A percentile compares a stretch with the other conserved stretches of the same genome.
Conservation (phyloP, 2,888 invertebrate species). For the Melipona beecheii region DNA sequence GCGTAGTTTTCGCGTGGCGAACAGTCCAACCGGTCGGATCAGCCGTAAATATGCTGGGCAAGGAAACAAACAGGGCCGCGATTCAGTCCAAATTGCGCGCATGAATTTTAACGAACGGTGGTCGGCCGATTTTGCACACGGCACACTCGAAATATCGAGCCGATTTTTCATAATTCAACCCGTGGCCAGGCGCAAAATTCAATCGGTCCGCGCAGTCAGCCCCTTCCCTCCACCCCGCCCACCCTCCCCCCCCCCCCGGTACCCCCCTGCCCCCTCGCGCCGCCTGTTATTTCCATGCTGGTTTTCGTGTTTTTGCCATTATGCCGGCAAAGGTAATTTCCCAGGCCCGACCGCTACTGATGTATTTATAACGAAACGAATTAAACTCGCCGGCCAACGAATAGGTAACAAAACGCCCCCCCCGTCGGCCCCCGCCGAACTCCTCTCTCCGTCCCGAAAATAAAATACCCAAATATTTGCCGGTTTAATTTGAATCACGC, state of each 20-base stretch:
- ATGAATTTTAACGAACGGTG: constrained; percentile 61
- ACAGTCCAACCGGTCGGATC: constrained; percentile 31
- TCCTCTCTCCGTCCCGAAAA: constrained; percentile 50
- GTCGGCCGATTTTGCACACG: constrained; percentile 38
- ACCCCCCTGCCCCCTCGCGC: neutral
- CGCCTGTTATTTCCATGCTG: constrained; percentile 45
- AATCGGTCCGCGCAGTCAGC: constrained; percentile 27
- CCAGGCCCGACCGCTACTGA: constrained; percentile 54
- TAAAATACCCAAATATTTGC: constrained; percentile 74
- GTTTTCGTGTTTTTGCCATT: constrained; percentile 61
- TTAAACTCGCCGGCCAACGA: constrained; percentile 69
- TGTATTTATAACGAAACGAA: constrained; percentile 72
- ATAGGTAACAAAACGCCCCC: constrained; percentile 69
- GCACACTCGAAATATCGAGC: constrained; percentile 50
- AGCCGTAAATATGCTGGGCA: constrained; percentile 52
- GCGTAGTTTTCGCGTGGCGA: constrained; percentile 26
- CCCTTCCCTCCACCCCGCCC: neutral
- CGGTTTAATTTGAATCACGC: constrained; percentile 67
- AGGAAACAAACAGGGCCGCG: constrained; percentile 49
- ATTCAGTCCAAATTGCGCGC: constrained; percentile 51
- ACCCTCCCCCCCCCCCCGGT: neutral
- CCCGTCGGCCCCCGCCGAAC: constrained; percentile 36
- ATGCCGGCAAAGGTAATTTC: constrained; percentile 64
- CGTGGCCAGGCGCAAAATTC: constrained; percentile 45
- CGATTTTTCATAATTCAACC: constrained; percentile 63